These are phyloP conservation scores for Gavialis gangeticus DNA, from an alignment of 2,113 vertebrate species.

Conservation along the genomic window DNA sequence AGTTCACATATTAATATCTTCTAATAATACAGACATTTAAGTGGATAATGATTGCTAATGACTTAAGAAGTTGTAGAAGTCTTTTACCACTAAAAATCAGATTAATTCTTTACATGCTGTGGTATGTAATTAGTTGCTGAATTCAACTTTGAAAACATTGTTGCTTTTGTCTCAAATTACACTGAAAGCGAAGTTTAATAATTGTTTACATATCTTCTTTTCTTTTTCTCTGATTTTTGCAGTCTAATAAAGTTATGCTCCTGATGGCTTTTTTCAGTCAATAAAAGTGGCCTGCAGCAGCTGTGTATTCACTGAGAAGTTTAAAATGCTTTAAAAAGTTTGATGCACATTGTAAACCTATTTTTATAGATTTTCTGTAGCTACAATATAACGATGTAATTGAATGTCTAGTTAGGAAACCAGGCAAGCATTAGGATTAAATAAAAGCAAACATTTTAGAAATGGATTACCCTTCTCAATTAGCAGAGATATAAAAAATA, in stretches of 20 bases:
- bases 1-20: slow-evolving; percentile 36
- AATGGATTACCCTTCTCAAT: too few species aligned
- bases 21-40: background rate
- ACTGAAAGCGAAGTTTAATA: background rate
- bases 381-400: background rate
- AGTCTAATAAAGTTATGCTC: background rate
- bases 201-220: background rate
- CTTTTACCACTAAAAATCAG: background rate
- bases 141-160: background rate
- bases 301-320: background rate
- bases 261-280: background rate
- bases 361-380: background rate
- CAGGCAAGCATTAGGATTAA: background rate
- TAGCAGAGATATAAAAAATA: too few species aligned
- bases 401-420: background rate
- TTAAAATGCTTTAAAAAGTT: background rate
- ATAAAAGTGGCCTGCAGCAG: background rate
- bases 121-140: background rate
- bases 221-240: background rate
- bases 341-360: background rate
- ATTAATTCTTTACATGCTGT: background rate
- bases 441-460: too few species aligned
- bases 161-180: background rate
- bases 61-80: background rate
- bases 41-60: background rate